A percentile compares a stretch with the other conserved stretches of the same genome.
These are phyloP conservation scores for Apodemus sylvaticus DNA, from an alignment of 2,113 vertebrate species.

Conservation along the genomic window DNA sequence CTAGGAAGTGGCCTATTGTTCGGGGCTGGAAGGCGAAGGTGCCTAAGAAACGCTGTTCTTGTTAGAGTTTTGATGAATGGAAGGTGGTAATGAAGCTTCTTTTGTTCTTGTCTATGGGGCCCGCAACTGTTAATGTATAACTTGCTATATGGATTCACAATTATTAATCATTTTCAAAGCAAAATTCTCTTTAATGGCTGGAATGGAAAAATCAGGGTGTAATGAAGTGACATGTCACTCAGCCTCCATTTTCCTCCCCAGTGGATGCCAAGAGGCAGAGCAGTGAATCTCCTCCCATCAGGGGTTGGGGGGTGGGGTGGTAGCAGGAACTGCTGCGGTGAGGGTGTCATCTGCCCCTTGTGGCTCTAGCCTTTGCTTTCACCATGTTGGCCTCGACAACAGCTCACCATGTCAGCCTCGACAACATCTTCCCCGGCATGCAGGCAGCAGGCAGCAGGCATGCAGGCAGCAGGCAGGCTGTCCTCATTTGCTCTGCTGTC, in stretches of 20 bases:
- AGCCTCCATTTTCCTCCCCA: slow-evolving; percentile 39
- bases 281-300: not conserved
- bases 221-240: slow-evolving; percentile 69
- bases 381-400: fast-evolving
- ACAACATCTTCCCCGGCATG: no score
- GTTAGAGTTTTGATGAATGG: slow-evolving; percentile 87
- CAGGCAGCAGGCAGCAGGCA: no score
- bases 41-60: slow-evolving; percentile 82
- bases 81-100: slow-evolving; percentile 83
- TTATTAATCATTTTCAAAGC: slow-evolving; percentile 84
- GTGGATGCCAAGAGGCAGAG: slow-evolving; percentile 32
- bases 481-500: not conserved
- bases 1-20: slow-evolving; percentile 80
- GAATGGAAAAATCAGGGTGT: slow-evolving; percentile 78
- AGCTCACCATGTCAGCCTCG: fast-evolving
- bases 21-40: slow-evolving; percentile 69
- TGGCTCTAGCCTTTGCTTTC: not conserved
- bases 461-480: no score
- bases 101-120: slow-evolving; percentile 84
- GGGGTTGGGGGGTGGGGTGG: no score
- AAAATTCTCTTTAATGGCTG: slow-evolving; percentile 75
- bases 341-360: not conserved
- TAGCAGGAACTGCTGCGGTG: not conserved
- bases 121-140: slow-evolving; percentile 82
- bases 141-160: slow-evolving; percentile 83